phyloP scores from a whole-genome alignment of 2,113 vertebrate genomes.

The Trochalopteron elliotii region DNA sequence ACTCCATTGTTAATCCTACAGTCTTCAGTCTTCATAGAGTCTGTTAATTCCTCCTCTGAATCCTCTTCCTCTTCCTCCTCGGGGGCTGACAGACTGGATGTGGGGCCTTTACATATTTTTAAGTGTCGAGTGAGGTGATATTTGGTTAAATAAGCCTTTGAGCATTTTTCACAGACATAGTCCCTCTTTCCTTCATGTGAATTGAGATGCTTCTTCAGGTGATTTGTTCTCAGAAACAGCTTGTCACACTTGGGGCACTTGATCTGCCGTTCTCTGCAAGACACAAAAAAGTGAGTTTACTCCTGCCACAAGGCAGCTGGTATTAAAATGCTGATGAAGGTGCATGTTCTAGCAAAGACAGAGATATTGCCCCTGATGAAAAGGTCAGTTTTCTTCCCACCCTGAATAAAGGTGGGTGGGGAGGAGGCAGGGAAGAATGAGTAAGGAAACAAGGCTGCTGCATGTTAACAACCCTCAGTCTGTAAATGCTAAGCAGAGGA shows the following conservation, averaged over 20 bases:
- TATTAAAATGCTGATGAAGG: neutral
- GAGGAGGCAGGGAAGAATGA: neutral
- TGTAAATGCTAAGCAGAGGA: neutral
- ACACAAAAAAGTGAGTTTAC: neutral
- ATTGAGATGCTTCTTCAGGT: constrained; percentile 97
- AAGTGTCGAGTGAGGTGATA: constrained; percentile 97
- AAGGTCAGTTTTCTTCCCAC: neutral
- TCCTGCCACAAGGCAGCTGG: neutral
- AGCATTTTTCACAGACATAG: constrained; percentile 97
- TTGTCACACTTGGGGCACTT: constrained; percentile 97
- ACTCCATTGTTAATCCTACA: constrained; percentile 60
- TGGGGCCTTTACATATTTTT: constrained; percentile 96
- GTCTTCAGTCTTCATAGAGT: constrained; percentile 66
- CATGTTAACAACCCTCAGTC: neutral
- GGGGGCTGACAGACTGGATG: constrained; percentile 74
- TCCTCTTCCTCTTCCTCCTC: constrained; percentile 85
- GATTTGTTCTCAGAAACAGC: constrained; percentile 92
- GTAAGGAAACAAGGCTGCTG: neutral
- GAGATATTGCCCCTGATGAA: neutral
- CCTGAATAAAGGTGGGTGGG: fast-evolving
- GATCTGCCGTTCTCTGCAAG: constrained; percentile 88
- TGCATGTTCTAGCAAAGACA: neutral
- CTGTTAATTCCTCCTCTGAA: constrained; percentile 80
- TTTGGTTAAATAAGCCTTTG: constrained; percentile 96
- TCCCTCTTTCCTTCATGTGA: constrained; percentile 95